Percentiles rank a stretch among this genome's conserved stretches.
Evolutionary conservation across 2,797 vertebrate species (phyloP).

Genomic region (Columba guinea): DNA sequence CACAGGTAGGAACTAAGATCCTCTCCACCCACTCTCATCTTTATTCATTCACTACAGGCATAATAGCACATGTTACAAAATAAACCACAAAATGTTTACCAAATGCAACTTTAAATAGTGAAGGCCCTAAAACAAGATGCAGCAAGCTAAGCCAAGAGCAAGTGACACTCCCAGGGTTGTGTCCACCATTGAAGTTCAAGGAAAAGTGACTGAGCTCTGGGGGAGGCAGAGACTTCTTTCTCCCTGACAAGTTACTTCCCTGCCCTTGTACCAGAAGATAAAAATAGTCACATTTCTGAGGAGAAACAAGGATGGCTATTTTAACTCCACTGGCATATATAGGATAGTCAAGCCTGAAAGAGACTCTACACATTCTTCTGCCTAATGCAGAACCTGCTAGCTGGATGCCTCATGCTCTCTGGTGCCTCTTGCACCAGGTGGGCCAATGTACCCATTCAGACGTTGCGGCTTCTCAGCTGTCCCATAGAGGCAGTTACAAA

Average conservation of each 20-base stretch:
- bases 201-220: not conserved
- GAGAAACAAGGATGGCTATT: not conserved
- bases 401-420: fast-evolving
- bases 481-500: not conserved
- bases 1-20: not conserved
- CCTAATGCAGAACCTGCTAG: not conserved
- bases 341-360: not conserved
- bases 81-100: not conserved
- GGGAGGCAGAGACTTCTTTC: not conserved
- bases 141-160: not conserved
- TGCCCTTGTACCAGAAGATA: not conserved
- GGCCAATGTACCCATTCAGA: not conserved
- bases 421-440: not conserved
- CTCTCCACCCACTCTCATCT: not conserved
- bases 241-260: not conserved
- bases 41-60: constrained; percentile 19
- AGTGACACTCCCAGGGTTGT: not conserved
- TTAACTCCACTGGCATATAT: not conserved
- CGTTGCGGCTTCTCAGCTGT: not conserved
- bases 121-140: not conserved
- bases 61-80: not conserved
- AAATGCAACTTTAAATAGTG: not conserved
- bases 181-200: fast-evolving
- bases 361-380: not conserved
- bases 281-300: not conserved